Evolutionary conservation across 92 coral and sea anemone species (phyloP).

Genomic region (Siderastrea radians): DNA sequence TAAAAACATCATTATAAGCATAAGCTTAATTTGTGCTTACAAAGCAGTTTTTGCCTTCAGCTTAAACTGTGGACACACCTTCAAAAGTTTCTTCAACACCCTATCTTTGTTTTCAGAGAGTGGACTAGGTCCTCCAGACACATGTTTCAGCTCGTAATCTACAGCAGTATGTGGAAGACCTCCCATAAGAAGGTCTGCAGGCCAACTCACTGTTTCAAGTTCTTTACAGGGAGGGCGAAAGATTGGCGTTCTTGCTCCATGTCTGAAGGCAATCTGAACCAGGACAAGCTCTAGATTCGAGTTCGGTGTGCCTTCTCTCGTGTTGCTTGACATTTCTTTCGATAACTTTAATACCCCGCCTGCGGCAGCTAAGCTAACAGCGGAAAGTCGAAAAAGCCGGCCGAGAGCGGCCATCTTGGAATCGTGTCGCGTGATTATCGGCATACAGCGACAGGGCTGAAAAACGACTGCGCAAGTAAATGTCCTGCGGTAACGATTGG

Average conservation of each 20-base stretch:
- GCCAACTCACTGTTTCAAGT: constrained; percentile 74
- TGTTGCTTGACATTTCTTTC: not conserved
- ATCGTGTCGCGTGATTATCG: not conserved
- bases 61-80: constrained; percentile 37
- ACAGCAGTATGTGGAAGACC: constrained; percentile 84
- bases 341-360: constrained; percentile 39
- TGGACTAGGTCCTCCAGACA: constrained; percentile 75
- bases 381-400: constrained; percentile 50
- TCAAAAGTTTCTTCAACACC: constrained; percentile 53
- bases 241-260: constrained; percentile 96
- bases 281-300: constrained; percentile 67
- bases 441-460: too few species aligned
- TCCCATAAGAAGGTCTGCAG: constrained; percentile 69
- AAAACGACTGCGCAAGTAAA: too few species aligned
- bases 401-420: constrained; percentile 78
- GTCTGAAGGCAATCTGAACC: constrained; percentile 94
- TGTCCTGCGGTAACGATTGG: too few species aligned
- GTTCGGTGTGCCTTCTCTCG: not conserved
- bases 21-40: not conserved
- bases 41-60: too few species aligned
- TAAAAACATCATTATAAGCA: too few species aligned
- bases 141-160: constrained; percentile 62
- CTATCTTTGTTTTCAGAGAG: constrained; percentile 48
- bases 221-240: constrained; percentile 66
- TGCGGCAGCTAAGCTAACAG: constrained; percentile 74